Evolutionary conservation across 2,797 vertebrate species (phyloP).

Genomic region (Cyprinella venusta): DNA sequence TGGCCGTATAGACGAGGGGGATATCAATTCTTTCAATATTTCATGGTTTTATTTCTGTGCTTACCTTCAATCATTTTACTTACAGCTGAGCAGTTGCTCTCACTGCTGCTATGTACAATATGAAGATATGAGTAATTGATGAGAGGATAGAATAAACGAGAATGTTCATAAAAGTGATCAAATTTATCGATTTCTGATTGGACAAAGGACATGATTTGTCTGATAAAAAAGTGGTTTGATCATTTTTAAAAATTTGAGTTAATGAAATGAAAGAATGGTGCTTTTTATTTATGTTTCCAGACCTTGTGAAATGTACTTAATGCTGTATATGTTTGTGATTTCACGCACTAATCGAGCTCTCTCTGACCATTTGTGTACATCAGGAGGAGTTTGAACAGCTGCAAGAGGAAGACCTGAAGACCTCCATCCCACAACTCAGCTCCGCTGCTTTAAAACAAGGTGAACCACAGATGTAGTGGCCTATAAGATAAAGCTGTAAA

Average conservation of each 20-base stretch:
- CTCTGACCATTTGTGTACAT: slow-evolving; percentile 87
- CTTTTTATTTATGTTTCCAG: neutral
- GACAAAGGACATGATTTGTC: neutral
- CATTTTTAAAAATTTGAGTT: slow-evolving; percentile 1
- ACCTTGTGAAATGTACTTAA: neutral
- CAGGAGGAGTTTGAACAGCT: slow-evolving; percentile 86
- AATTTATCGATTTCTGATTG: slow-evolving; percentile 1
- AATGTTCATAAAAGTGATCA: neutral
- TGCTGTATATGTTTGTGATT: slow-evolving; percentile 53
- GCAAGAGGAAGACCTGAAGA: slow-evolving; percentile 87
- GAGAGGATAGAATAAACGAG: neutral
- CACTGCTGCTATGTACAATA: slow-evolving; percentile 17
- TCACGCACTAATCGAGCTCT: slow-evolving; percentile 81
- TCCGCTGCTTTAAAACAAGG: slow-evolving; percentile 96
- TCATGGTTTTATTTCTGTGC: slow-evolving; percentile 42
- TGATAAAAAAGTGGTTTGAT: neutral
- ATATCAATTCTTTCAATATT: slow-evolving; percentile 63
- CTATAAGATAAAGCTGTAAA: slow-evolving; percentile 82
- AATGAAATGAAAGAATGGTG: neutral
- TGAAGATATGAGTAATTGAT: neutral
- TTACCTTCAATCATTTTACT: slow-evolving; percentile 31
- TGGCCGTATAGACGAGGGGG: slow-evolving; percentile 55
- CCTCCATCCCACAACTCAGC: slow-evolving; percentile 85
- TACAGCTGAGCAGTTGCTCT: slow-evolving; percentile 19
- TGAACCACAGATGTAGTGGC: slow-evolving; percentile 99